These are phyloP conservation scores for Drosophila koepferae DNA, from an alignment of 2,888 invertebrate species.

Conservation along the genomic window DNA sequence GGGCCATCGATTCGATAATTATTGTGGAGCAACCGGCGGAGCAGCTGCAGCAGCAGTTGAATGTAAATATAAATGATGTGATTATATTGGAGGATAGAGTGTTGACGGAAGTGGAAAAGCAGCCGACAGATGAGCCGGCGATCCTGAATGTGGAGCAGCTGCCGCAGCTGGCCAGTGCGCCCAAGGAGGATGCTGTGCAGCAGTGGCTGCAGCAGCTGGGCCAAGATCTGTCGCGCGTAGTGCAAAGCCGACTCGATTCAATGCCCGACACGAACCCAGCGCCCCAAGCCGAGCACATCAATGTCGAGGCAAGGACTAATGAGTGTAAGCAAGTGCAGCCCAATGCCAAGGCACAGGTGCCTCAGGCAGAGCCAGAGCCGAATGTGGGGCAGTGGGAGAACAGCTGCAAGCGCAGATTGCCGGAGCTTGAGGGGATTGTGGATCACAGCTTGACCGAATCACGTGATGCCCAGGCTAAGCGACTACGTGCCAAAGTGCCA, in stretches of 20 bases:
- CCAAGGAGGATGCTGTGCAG: constrained; percentile 17
- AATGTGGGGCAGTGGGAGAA: constrained; percentile 55
- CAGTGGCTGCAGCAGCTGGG: constrained; percentile 30
- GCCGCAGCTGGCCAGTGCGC: neutral
- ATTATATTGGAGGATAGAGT: neutral
- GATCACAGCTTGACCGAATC: constrained; percentile 34
- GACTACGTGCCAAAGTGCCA: constrained; percentile 10
- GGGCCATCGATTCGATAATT: constrained; percentile 9
- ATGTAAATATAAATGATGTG: neutral
- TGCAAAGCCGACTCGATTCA: constrained; percentile 4
- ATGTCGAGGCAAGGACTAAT: constrained; percentile 13
- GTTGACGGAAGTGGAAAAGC: neutral
- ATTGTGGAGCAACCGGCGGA: neutral
- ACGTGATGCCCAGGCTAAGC: constrained; percentile 36
- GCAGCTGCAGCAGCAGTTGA: neutral
- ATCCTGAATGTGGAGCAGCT: neutral
- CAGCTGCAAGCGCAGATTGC: constrained; percentile 24
- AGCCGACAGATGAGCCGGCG: neutral
- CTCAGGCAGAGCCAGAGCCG: fast-evolving
- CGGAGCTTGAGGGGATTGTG: constrained; percentile 30
- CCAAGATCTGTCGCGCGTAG: constrained; percentile 8
- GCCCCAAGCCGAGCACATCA: neutral
- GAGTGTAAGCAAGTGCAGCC: neutral
- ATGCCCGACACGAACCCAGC: neutral
- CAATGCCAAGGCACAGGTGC: fast-evolving